Evolutionary conservation across 2,113 vertebrate species (phyloP).

Genomic region (Mellivora capensis): DNA sequence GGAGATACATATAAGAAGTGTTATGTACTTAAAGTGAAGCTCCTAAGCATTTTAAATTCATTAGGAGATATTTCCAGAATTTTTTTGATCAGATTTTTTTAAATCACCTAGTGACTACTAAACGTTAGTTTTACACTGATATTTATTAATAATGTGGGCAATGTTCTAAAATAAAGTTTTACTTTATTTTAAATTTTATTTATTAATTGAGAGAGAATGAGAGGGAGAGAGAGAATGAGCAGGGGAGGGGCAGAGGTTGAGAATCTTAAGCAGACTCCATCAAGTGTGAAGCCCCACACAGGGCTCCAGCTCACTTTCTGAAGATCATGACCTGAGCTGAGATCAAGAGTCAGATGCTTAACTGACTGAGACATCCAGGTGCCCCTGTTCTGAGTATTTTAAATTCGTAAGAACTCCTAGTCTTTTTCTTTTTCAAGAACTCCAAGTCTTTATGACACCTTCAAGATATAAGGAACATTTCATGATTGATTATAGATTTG

Average conservation of each 20-base stretch:
- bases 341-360: not conserved
- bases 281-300: not conserved
- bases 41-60: not conserved
- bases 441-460: not conserved
- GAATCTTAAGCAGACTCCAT: not conserved
- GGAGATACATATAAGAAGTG: not conserved
- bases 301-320: not conserved
- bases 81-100: not conserved
- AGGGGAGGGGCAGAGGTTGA: not conserved
- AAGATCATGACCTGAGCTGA: not conserved
- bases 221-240: not conserved
- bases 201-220: not conserved
- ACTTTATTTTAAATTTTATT: not conserved
- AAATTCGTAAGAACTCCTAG: not conserved
- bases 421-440: not conserved
- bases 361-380: not conserved
- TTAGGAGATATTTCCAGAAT: not conserved
- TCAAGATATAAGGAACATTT: not conserved
- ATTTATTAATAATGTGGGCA: not conserved
- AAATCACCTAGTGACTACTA: not conserved
- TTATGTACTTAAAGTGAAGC: not conserved
- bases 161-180: not conserved
- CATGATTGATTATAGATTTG: not conserved
- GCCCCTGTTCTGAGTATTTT: not conserved
- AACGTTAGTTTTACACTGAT: not conserved